Percentiles rank a stretch among this genome's conserved stretches.
Evolutionary conservation across 2,113 vertebrate genomes (phyloP).

Genomic region (Cyanocitta stelleri): DNA sequence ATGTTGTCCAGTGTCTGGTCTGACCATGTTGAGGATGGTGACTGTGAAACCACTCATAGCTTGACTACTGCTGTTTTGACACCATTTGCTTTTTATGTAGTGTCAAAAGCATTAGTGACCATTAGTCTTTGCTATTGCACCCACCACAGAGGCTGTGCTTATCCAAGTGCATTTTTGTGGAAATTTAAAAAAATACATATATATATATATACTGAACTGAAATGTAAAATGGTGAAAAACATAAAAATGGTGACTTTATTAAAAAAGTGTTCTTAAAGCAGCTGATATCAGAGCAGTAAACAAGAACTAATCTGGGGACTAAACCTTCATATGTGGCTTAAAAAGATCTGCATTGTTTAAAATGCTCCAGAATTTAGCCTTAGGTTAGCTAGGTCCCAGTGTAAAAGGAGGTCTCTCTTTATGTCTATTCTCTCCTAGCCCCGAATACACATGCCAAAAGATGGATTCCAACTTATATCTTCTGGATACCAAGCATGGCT

Average conservation of each 20-base stretch:
- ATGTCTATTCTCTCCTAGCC: constrained; percentile 73
- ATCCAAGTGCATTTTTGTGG: not conserved
- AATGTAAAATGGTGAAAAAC: not conserved
- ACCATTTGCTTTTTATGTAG: not conserved
- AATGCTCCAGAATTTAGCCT: constrained; percentile 30
- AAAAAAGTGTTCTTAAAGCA: not conserved
- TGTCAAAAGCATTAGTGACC: not conserved
- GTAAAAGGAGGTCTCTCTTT: constrained; percentile 70
- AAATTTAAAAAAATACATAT: not conserved
- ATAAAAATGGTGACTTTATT: not conserved
- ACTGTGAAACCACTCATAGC: not conserved
- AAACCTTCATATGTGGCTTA: not conserved
- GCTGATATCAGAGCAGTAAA: not conserved
- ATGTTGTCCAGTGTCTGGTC: not conserved
- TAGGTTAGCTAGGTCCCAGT: constrained; percentile 68
- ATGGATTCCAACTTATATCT: constrained; percentile 71
- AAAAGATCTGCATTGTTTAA: constrained; percentile 3
- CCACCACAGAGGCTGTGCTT: not conserved
- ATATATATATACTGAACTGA: not conserved
- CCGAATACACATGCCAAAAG: constrained; percentile 73
- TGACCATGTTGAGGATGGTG: not conserved
- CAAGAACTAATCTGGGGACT: not conserved
- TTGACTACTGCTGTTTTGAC: not conserved
- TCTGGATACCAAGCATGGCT: constrained; percentile 74
- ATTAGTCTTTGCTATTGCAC: not conserved